Percentiles rank a stretch among this genome's conserved stretches.
Conservation (phyloP, 1,140 invertebrate species). For the Polyergus mexicanus region DNA sequence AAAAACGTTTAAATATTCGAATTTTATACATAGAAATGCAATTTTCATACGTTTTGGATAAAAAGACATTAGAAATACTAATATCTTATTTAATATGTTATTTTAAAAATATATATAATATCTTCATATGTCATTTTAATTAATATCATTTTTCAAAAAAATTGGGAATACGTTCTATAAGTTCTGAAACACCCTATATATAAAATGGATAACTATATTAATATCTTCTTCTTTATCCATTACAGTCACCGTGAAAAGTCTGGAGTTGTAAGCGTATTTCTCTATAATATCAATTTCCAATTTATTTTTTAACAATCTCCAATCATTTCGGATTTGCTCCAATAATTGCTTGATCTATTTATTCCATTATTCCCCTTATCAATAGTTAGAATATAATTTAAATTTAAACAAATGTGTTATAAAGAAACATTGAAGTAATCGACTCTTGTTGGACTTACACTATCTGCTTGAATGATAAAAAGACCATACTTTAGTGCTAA, state of each 20-base stretch:
- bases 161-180: no score
- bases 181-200: no score
- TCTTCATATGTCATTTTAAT: no score
- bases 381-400: constrained; percentile 20
- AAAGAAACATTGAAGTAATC: neutral
- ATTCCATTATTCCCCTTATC: neutral
- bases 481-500: constrained; percentile 27
- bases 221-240: neutral
- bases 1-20: no score
- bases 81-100: no score
- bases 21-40: no score
- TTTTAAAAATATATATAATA: no score
- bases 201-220: no score
- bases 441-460: constrained; percentile 4
- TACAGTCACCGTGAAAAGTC: neutral
- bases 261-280: constrained; percentile 4
- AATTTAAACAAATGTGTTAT: neutral
- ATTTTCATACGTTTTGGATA: no score
- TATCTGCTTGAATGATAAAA: constrained; percentile 21
- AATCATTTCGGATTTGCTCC: constrained; percentile 31
- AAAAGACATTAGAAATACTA: no score
- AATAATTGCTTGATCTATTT: constrained; percentile 27
- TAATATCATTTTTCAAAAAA: no score
- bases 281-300: constrained; percentile 51
- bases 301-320: constrained; percentile 38